Base-by-base conservation (phyloP, 2,888 invertebrate genomes). In the Opisthograptis luteolata region DNA sequence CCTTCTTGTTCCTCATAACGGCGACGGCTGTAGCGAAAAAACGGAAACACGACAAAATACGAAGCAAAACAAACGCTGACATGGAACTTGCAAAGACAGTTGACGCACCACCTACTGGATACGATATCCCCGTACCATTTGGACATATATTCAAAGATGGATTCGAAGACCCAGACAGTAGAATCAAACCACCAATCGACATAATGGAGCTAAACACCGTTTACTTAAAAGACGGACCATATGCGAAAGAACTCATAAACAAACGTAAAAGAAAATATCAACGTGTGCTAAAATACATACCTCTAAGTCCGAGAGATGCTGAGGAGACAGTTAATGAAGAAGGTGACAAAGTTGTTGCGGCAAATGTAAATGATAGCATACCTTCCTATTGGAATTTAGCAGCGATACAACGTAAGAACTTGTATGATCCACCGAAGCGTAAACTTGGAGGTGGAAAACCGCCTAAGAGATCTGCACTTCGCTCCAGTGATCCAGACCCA, bases 71-170 rank as follows among this genome's bases (percentile, higher is more conserved):
- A 20, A 10, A 14, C 4, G 15, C 13, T 19, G n/a, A 14, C 2
- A 22, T 0, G 19, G 42, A 17, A n/a, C 7, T 6, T 1, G 15
- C 20, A 28, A 19, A 19, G 12, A 17, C 28, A 13, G 6, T 7
- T 15, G 34, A 41, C 8, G 0, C 8, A 15, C 8, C 0, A 5
- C 6, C 6, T 9, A 20, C 27, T 6, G 10, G 4, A 25, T 36
- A n/a, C 2, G 25, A 14, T 2, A 24, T 59, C 2, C 67, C 69
- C 1, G 68, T 80, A 1, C 73, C 78, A 1, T 81, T 81, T 47
- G 74, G 76, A 14, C 76, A 79, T 30, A 67, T 83, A n/a, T 66
- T 55, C 4, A 65, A 51, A 55, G 64, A 73, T 2, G 79, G 81
- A 1, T 60, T 66, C 1, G 67, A 54, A 47, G 76, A 79, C 13